These are phyloP conservation scores for Perca flavescens DNA, from an alignment of 2,113 vertebrate species.

Conservation along the genomic window DNA sequence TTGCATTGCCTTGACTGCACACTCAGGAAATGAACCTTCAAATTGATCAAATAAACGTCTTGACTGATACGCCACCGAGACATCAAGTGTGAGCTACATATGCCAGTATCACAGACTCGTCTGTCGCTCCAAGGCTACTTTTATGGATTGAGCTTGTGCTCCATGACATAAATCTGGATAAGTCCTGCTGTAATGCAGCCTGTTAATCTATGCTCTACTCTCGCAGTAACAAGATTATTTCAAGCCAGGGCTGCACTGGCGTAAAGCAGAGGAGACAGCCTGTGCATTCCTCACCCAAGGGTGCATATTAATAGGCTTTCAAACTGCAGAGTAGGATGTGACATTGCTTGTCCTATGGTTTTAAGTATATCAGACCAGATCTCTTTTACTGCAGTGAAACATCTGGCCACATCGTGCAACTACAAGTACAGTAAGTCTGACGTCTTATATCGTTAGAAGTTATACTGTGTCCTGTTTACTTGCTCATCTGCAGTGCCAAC, in stretches of 20 bases:
- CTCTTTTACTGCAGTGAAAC: constrained; percentile 31
- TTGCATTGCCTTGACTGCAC: not conserved
- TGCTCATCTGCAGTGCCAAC: not conserved
- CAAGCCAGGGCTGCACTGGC: constrained; percentile 59
- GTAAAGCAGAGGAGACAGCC: constrained; percentile 66
- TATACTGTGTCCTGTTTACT: not conserved
- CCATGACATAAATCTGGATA: constrained; percentile 70
- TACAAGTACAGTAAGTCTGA: constrained; percentile 12
- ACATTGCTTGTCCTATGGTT: constrained; percentile 75
- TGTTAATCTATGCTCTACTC: constrained; percentile 70
- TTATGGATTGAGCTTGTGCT: constrained; percentile 61
- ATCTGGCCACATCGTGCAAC: constrained; percentile 26
- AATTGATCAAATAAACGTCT: constrained; percentile 44
- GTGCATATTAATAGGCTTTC: constrained; percentile 78
- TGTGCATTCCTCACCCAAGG: constrained; percentile 68
- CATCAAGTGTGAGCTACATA: constrained; percentile 24
- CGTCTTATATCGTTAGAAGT: not conserved
- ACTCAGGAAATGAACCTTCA: constrained; percentile 40
- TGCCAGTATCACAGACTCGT: constrained; percentile 20
- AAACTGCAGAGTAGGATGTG: constrained; percentile 63
- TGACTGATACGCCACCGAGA: constrained; percentile 10
- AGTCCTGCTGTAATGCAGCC: constrained; percentile 58
- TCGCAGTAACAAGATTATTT: constrained; percentile 76
- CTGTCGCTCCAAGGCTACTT: constrained; percentile 41
- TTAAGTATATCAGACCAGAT: constrained; percentile 47